Percentiles rank a stretch among this genome's conserved stretches.
phyloP scores from a whole-genome alignment of 2,888 invertebrate genomes.

The Muschampia plurimacula region DNA sequence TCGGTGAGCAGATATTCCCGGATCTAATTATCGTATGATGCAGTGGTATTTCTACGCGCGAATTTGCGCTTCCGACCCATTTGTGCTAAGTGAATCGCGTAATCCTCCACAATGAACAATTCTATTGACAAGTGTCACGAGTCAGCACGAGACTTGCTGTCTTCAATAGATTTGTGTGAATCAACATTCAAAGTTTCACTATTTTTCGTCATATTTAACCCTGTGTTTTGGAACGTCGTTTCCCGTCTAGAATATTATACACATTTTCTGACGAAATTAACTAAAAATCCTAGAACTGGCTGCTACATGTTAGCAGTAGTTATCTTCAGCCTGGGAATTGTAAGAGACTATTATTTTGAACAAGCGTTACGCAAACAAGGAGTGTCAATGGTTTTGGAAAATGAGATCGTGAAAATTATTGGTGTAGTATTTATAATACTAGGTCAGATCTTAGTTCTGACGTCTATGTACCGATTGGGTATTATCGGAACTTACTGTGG shows the following conservation, averaged over 20 bases:
- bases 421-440: slow-evolving; percentile 24
- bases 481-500: slow-evolving; percentile 48
- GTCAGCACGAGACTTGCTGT: slow-evolving; percentile 33
- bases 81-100: slow-evolving; percentile 7
- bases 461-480: slow-evolving; percentile 47
- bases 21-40: slow-evolving; percentile 19
- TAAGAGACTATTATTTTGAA: slow-evolving; percentile 45
- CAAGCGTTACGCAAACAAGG: slow-evolving; percentile 43
- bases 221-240: slow-evolving; percentile 42
- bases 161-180: slow-evolving; percentile 40
- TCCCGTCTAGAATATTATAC: slow-evolving; percentile 44
- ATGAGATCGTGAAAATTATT: slow-evolving; percentile 18
- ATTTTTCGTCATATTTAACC: slow-evolving; percentile 43
- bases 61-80: slow-evolving; percentile 14
- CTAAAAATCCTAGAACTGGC: slow-evolving; percentile 37
- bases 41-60: slow-evolving; percentile 25
- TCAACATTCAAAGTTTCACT: slow-evolving; percentile 38
- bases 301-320: slow-evolving; percentile 39
- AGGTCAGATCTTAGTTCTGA: slow-evolving; percentile 42
- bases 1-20: slow-evolving; percentile 6
- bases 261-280: slow-evolving; percentile 41
- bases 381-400: slow-evolving; percentile 30
- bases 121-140: slow-evolving; percentile 35
- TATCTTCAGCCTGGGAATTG: slow-evolving; percentile 39
- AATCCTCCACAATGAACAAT: slow-evolving; percentile 19